phyloP scores from a whole-genome alignment of 2,797 vertebrate genomes.

The Chiloscyllium punctatum region DNA sequence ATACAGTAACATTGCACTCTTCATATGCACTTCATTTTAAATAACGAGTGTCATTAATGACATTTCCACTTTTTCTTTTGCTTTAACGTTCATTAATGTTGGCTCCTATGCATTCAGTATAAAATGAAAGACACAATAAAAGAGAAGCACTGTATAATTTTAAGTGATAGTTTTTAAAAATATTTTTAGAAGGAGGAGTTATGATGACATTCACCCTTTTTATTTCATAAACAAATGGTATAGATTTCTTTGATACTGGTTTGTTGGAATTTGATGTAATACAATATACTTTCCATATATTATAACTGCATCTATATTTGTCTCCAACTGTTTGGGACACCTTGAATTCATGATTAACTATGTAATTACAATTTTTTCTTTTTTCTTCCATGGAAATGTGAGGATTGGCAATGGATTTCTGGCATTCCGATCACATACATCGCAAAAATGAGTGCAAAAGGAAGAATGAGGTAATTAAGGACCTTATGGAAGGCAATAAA shows the following conservation, averaged over 20 bases:
- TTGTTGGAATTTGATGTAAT: not conserved
- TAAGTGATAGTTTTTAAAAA: not conserved
- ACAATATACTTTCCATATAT: not conserved
- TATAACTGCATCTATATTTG: not conserved
- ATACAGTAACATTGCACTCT: not conserved
- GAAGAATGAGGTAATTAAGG: not conserved
- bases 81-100: not conserved
- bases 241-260: not conserved
- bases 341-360: not conserved
- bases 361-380: not conserved
- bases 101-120: not conserved
- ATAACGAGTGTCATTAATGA: not conserved
- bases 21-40: not conserved
- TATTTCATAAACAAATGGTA: not conserved
- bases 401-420: not conserved
- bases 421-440: not conserved
- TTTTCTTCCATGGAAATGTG: not conserved
- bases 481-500: not conserved
- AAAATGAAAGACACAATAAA: not conserved
- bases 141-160: not conserved
- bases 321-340: not conserved
- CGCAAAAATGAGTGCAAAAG: not conserved
- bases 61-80: not conserved
- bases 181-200: not conserved
- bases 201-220: not conserved